Evolutionary conservation across 2,797 vertebrate species (phyloP).

Genomic region (Enteromius anoplus): DNA sequence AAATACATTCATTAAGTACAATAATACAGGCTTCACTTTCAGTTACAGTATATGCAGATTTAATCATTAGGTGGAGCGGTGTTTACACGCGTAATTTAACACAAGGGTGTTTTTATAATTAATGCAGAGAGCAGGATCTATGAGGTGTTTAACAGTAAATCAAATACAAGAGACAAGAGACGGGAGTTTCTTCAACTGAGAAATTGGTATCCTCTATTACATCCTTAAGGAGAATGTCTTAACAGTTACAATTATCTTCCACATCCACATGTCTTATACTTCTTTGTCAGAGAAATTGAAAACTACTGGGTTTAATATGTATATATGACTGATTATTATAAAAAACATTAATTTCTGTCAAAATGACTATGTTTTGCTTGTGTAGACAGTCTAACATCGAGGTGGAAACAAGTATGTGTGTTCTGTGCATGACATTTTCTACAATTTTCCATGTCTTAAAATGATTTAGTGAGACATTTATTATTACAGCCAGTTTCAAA

Average conservation of each 20-base stretch:
- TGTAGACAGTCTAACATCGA: background rate
- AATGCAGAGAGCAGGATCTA: background rate
- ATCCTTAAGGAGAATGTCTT: background rate
- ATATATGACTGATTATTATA: background rate
- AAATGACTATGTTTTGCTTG: background rate
- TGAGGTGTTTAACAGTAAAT: slow-evolving; percentile 34
- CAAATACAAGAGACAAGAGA: background rate
- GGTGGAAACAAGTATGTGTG: background rate
- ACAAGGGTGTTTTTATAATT: background rate
- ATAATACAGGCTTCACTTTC: slow-evolving; percentile 8
- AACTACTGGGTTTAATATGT: background rate
- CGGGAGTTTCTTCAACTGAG: background rate
- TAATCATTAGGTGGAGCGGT: slow-evolving; percentile 6
- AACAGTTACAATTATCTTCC: background rate
- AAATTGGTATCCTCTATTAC: background rate
- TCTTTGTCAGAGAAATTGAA: background rate
- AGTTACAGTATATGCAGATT: background rate
- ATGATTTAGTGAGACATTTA: background rate
- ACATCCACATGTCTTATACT: background rate
- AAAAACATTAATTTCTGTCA: background rate
- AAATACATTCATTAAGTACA: slow-evolving; percentile 28
- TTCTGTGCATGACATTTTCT: slow-evolving; percentile 24
- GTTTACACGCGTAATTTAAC: slow-evolving; percentile 25
- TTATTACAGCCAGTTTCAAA: background rate
- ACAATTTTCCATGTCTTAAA: background rate